These are phyloP conservation scores for Episyrphus balteatus DNA, from an alignment of 1,140 invertebrate species.

Conservation along the genomic window DNA sequence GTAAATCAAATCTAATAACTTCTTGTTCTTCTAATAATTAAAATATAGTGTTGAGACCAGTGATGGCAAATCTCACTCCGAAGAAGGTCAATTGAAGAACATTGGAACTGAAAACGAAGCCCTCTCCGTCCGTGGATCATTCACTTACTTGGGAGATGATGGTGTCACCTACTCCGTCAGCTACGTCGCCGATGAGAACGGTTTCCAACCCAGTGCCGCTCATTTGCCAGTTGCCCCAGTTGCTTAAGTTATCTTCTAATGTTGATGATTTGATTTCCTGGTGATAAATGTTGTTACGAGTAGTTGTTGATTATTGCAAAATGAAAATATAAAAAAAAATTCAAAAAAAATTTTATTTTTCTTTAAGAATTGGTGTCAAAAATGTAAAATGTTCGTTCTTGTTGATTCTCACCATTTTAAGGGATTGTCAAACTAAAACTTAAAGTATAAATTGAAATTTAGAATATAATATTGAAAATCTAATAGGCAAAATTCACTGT, in stretches of 20 bases:
- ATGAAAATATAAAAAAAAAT: neutral
- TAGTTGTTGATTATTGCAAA: neutral
- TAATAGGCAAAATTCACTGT: too few relatives aligned
- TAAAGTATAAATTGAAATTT: too few relatives aligned
- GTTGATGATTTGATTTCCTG: constrained; percentile 5
- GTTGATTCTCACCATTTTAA: too few relatives aligned
- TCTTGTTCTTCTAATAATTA: neutral
- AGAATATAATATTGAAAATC: too few relatives aligned
- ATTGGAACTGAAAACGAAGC: constrained; percentile 37
- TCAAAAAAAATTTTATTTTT: too few relatives aligned
- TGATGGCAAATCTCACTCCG: constrained; percentile 48
- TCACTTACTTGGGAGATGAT: constrained; percentile 50
- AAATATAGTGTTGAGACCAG: constrained; percentile 41
- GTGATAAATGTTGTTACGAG: too few relatives aligned
- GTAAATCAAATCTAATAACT: too few relatives aligned
- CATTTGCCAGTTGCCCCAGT: constrained; percentile 42
- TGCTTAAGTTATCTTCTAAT: constrained; percentile 15
- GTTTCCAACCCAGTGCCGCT: constrained; percentile 53
- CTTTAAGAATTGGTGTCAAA: too few relatives aligned
- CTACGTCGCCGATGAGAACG: constrained; percentile 59
- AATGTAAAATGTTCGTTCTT: too few relatives aligned
- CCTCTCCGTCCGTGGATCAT: constrained; percentile 44
- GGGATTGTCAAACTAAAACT: too few relatives aligned
- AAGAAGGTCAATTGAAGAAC: constrained; percentile 46
- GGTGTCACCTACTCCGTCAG: constrained; percentile 46